Percentiles rank a stretch among this genome's conserved stretches.
Conservation (phyloP, 2,888 invertebrate species). For the Himalopsyche tibetana region DNA sequence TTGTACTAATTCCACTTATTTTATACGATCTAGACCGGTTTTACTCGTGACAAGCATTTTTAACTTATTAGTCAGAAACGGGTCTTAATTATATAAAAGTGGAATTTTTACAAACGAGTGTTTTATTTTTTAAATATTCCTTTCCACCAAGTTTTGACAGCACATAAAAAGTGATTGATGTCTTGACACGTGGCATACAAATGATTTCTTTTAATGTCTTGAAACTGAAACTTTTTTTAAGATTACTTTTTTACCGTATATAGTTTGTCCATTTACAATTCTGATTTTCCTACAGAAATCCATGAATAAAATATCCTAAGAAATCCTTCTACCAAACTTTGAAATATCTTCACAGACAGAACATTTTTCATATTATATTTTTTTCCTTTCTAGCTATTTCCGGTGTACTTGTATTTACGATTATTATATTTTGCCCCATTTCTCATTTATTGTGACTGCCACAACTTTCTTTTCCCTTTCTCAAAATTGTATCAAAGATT, state of each 20-base stretch:
- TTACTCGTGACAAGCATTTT: too few species aligned
- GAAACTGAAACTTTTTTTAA: neutral
- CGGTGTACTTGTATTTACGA: constrained; percentile 4
- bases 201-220: too few species aligned
- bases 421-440: constrained; percentile 40
- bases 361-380: constrained; percentile 28
- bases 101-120: too few species aligned
- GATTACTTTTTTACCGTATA: neutral
- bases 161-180: too few species aligned
- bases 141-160: too few species aligned
- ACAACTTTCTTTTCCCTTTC: constrained; percentile 32
- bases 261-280: constrained; percentile 14
- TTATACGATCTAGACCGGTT: too few species aligned
- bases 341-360: constrained; percentile 28
- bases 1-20: too few species aligned
- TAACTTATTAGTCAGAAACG: too few species aligned
- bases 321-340: constrained; percentile 37
- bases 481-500: constrained; percentile 36
- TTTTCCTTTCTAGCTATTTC: constrained; percentile 28
- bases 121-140: too few species aligned
- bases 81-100: too few species aligned
- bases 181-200: too few species aligned
- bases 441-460: constrained; percentile 38
- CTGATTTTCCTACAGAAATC: neutral
- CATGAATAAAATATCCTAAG: neutral